phyloP scores from a whole-genome alignment of 2,888 invertebrate species.

The Amblyjoppa fuscipennis region DNA sequence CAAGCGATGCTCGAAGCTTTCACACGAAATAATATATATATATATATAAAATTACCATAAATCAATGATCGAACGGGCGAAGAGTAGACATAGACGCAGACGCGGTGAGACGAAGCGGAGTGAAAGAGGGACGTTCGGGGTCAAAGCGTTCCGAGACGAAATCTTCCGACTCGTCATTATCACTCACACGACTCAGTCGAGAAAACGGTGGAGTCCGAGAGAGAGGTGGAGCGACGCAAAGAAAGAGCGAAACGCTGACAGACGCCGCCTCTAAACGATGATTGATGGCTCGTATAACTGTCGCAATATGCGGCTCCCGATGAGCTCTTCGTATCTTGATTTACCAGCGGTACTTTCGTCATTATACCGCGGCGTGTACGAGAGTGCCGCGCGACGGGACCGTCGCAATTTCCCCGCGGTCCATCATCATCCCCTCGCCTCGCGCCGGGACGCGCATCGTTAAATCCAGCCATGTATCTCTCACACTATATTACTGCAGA shows the following conservation, averaged over 20 bases:
- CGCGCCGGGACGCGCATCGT: slow-evolving; percentile 18
- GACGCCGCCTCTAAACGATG: slow-evolving; percentile 80
- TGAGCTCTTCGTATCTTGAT: slow-evolving; percentile 81
- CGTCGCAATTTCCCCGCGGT: slow-evolving; percentile 30
- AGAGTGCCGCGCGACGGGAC: background rate
- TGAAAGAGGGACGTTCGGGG: slow-evolving; percentile 55
- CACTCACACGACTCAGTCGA: slow-evolving; percentile 62
- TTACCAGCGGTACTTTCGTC: slow-evolving; percentile 78
- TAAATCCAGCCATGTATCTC: slow-evolving; percentile 15
- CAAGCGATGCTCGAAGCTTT: slow-evolving; percentile 31
- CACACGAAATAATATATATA: background rate
- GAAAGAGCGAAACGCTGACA: slow-evolving; percentile 77
- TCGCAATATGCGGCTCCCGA: slow-evolving; percentile 81
- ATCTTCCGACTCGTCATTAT: slow-evolving; percentile 68
- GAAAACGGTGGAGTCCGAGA: slow-evolving; percentile 20
- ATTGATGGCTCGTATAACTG: slow-evolving; percentile 83
- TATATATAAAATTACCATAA: slow-evolving; percentile 37
- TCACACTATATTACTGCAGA: background rate
- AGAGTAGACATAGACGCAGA: slow-evolving; percentile 38
- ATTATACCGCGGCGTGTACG: slow-evolving; percentile 55
- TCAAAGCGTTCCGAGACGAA: slow-evolving; percentile 59
- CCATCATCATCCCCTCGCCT: slow-evolving; percentile 24
- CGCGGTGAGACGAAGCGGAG: slow-evolving; percentile 22
- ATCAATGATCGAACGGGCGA: slow-evolving; percentile 54
- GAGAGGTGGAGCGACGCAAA: slow-evolving; percentile 6